Evolutionary conservation across 2,888 invertebrate species (phyloP).

Genomic region (Siphlonurus alternatus): DNA sequence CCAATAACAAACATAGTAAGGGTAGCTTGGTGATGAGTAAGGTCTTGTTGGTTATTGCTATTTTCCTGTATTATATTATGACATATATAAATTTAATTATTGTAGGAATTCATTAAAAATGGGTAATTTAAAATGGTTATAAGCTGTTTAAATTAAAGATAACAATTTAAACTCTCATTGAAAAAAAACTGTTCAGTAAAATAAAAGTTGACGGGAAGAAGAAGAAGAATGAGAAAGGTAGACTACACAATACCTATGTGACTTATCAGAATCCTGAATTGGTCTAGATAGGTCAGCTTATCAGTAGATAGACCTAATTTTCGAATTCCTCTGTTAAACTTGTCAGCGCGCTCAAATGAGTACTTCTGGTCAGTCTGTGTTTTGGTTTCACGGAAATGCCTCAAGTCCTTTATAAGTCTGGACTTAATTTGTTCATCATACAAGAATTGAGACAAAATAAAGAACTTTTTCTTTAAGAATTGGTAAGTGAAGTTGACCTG

Average conservation of each 20-base stretch:
- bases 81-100: too few species aligned
- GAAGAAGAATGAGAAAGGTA: too few species aligned
- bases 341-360: slow-evolving; percentile 81
- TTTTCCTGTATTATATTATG: too few species aligned
- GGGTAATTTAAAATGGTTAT: too few species aligned
- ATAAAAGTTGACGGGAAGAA: too few species aligned
- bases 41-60: too few species aligned
- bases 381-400: slow-evolving; percentile 62
- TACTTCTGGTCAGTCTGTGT: slow-evolving; percentile 47
- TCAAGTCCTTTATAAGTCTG: slow-evolving; percentile 71
- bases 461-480: slow-evolving; percentile 82
- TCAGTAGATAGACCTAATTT: slow-evolving; percentile 68
- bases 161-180: too few species aligned
- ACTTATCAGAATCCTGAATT: slow-evolving; percentile 79
- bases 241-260: slow-evolving; percentile 85
- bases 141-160: too few species aligned
- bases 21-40: too few species aligned
- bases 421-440: slow-evolving; percentile 97
- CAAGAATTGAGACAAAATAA: slow-evolving; percentile 89
- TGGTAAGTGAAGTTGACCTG: slow-evolving; percentile 77
- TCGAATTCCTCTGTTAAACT: slow-evolving; percentile 79
- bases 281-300: slow-evolving; percentile 77
- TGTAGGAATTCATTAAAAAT: too few species aligned
- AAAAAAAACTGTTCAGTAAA: too few species aligned
- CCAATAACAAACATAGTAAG: too few species aligned